Base-by-base conservation (phyloP, 2,888 invertebrate genomes). In the Diaphora mendica region DNA sequence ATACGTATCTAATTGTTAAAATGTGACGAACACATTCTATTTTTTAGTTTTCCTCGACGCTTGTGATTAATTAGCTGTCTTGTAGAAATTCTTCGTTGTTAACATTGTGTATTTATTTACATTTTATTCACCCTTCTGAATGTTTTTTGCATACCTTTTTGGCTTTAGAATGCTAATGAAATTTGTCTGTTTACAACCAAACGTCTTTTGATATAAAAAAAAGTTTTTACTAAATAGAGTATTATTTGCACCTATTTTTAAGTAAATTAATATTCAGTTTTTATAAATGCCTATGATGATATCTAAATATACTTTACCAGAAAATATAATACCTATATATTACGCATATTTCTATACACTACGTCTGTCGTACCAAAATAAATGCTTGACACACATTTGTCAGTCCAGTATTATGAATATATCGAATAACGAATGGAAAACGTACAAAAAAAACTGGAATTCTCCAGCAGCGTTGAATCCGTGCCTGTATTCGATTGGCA, bases 21-120 rank as follows among this genome's bases (percentile, higher is more conserved):
- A 88, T 85, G 87, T 88, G 87, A 88, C 87, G 87, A 88, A 85
- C 81, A 87, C 85, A 85, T 86, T 91, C 90, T 92, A 90, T 91
- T 92, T 91, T 89, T 88, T 87, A 88, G 88, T 88, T 89, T 84
- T 77, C 74, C 88, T 89, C 85, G 85, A 88, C 88, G 85, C 81
- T 69, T 78, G 84, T 90, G 90, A 93, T 93, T 91, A 91, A 93
- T 93, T 89, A 83, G 83, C 79, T 86, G 91, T 90, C 92, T 88
- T 81, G 85, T 86, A 82, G 64, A 83, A 83, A 82, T 86, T 79
- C 76, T 77, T 78, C 66, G 71, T 75, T 77, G 73, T 78, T 79
- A 74, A 78, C 66, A 73, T 76, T 75, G 68, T 65, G 73, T 71
- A 76, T 80, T 77, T 81, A 82, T 82, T 84, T 78, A 82, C 80